Base-by-base conservation (phyloP, 2,797 vertebrate species). In the Hybognathus amarus region DNA sequence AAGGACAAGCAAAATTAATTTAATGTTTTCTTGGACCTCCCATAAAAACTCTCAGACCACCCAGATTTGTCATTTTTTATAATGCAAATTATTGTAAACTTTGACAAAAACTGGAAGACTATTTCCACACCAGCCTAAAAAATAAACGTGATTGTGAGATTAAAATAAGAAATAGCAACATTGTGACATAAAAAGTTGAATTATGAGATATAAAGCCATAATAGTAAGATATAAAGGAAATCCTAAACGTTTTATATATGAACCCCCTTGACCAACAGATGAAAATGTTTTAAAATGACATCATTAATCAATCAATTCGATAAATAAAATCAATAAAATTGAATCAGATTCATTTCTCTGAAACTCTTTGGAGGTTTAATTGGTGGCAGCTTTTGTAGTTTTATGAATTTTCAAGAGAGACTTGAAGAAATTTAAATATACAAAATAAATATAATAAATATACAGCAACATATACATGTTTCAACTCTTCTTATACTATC, bases 401-500 rank as follows among this genome's bases (percentile, higher is more conserved):
- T 13, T 63, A 13, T 30, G 6, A 17, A 30, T 63, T 30, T 30
- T 17, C 13, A 27, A 30, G 24, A 47, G 24, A 13, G 27, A 47
- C 6, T 8, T 47, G 45, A 30, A 17, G 27, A 63, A 52, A 73
- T 33, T 22, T 7, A 38, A 66, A 38, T 2, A 22, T 22, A 67
- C 4, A 38, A 38, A 67, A 22, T 22, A 22, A 67, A 70, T 17
- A 9, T 10, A 38, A 22, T 22, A 22, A 67, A 71, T n/a, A 10
- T n/a, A 67, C 18, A 59, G 11, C 38, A 15, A 45, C 24, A 45
- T 33, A 66, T 66, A 27, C 12, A 42, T 77, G 36, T 76, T 56
- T 79, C 64, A 79, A 77, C 13, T 78, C 30, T 63, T 77, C 52
- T n/a, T 24, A 73, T 36, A 36, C 18, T 47, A 42, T 47, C 6